These are phyloP conservation scores for Melozone crissalis DNA, from an alignment of 2,113 vertebrate genomes.

Conservation along the genomic window DNA sequence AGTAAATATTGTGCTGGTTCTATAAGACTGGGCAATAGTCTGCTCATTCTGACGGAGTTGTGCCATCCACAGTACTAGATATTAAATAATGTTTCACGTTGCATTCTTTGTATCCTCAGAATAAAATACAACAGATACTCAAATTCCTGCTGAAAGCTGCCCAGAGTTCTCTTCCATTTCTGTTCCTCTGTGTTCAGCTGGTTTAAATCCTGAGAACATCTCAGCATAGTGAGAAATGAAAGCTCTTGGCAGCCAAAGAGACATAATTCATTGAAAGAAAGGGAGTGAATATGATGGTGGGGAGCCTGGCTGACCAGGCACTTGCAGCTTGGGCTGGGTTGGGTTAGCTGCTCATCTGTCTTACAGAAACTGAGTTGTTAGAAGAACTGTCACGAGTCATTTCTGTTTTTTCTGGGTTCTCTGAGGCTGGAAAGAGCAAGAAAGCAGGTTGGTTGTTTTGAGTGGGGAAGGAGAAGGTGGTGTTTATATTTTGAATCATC, in stretches of 20 bases:
- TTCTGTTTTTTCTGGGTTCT: neutral
- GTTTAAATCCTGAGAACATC: neutral
- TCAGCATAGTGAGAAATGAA: neutral
- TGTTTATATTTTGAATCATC: neutral
- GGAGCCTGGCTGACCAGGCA: neutral
- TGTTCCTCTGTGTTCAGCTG: conserved; percentile 4
- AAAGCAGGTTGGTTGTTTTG: neutral
- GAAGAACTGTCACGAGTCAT: neutral
- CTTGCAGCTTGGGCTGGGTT: neutral
- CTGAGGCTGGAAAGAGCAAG: neutral
- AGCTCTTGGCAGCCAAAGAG: neutral
- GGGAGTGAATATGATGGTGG: neutral
- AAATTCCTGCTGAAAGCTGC: conserved; percentile 24
- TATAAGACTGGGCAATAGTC: neutral
- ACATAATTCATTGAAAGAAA: neutral
- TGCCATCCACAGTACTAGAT: neutral
- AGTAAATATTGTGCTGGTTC: neutral
- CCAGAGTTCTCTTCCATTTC: neutral
- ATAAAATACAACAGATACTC: neutral
- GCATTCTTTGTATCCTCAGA: neutral
- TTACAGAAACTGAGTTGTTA: neutral
- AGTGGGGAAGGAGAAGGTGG: too few relatives aligned
- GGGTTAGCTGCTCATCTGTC: neutral
- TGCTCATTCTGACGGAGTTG: neutral
- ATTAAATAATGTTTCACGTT: neutral